Base-by-base conservation (phyloP, 2,888 invertebrate species). In the Plebejus anna region DNA sequence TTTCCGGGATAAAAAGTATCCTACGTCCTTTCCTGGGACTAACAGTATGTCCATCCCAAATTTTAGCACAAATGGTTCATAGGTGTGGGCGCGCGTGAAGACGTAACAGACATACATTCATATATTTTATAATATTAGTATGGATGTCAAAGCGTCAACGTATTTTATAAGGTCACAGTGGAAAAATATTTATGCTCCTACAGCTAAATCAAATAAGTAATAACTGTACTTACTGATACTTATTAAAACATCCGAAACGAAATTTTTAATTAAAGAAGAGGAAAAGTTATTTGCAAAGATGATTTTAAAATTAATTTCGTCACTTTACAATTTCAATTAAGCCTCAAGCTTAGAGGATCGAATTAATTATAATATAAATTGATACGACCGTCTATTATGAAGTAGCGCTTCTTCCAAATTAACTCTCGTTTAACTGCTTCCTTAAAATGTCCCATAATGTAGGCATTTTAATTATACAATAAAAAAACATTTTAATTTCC, bases 401-500 rank as follows among this genome's bases (percentile, higher is more conserved):
- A 61, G 61, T 28, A 66, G 32, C 28, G 32, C 32, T 66, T 13
- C 66, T 66, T 28, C 28, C 4, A 61, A 61, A 61, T 61, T 61
- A 61, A 61, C 11, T 22, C 11, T 32, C 13, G 66, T 28, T 22
- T 22, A 66, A 66, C 32, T 32, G 66, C 32, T 13, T 66, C 16
- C 4, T 28, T 13, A 36, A 66, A 66, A 5, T 16, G 32, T 66
- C 22, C 47, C 47, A 22, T 47, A 72, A 28, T 28, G 22, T 22
- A 22, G 3, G 47, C 28, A 72, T 22, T 55, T 72, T 66, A 16
- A 66, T 66, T 66, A 66, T 4, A 32, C 28, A 47, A 22, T 47
- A 72, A 42, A 72, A 42, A 71, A 22, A 47, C 32, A 16, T 51
- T 73, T 73, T 73, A 73, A 73, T 73, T 51, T 55, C 51, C 51